Base-by-base conservation (phyloP, 2,888 invertebrate species). In the Coelopa pilipes region DNA sequence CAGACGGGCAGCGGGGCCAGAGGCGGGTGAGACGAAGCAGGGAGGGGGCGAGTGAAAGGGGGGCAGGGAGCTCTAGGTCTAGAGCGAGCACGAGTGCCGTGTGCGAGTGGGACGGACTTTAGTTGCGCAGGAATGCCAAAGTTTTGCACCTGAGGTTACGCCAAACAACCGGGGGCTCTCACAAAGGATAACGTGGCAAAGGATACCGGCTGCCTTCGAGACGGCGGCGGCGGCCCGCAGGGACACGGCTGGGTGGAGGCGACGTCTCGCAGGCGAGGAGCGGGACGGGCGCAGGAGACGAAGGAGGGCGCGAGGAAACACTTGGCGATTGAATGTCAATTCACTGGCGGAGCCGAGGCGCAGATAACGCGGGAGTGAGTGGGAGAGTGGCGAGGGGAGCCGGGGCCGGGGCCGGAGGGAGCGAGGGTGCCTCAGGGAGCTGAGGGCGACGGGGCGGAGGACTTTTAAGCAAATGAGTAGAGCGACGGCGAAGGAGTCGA, bases 91-190 rank as follows among this genome's bases (percentile, higher is more conserved):
- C 7, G 34, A 34, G 34, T 34, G 34, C 2, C 34, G 34, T 7
- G 4, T 34, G 34, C 2, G 34, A 34, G 34, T 34, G 34, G 7
- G 55, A 55, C 68, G 34, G 34, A 50, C 68, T 55, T 68, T 68
- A 70, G 62, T 63, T 63, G 46, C 53, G n/a, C 5, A 62, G 24
- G 24, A 34, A 21, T 21, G 63, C 71, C 47, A 73, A 73, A 68
- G 68, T 21, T 65, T 73, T 70, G 55, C 68, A 73, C 73, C 73
- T 73, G 73, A 45, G 68, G 68, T 73, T 68, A 73, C 47, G 59
- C 72, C 67, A 72, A 71, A 71, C 63, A 71, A 70, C 70, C 62
- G 34, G 15, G 53, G 53, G 55, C 45, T 2, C 34, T 4, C 34
- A 70, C 50, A 70, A 62, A 50, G 50, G 24, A 70, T 34, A 49